phyloP scores from a whole-genome alignment of 2,113 vertebrate genomes.

The Syngnathus typhle region DNA sequence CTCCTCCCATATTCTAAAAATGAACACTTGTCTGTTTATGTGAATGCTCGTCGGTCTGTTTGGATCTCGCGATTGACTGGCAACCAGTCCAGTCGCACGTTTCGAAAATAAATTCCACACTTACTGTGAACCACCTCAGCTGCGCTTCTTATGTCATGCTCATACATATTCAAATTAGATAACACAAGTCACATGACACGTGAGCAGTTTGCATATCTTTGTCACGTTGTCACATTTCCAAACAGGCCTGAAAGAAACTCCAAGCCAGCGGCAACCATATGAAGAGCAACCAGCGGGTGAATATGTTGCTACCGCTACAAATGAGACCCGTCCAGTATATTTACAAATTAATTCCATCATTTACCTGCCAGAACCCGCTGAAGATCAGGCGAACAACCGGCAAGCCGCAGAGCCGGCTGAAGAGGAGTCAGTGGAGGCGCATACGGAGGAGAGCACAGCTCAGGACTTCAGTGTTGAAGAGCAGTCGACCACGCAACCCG shows the following conservation, averaged over 20 bases:
- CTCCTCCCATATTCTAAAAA: no score
- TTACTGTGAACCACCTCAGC: neutral
- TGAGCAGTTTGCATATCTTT: neutral
- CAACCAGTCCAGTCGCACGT: no score
- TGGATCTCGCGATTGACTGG: no score
- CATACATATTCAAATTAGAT: neutral
- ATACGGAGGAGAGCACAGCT: neutral
- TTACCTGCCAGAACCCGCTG: neutral
- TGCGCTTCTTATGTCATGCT: neutral
- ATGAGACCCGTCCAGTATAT: no score
- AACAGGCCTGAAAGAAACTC: conserved; percentile 57
- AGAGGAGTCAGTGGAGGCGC: conserved; percentile 5
- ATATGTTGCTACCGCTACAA: no score
- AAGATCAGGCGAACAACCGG: neutral
- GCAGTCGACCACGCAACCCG: neutral
- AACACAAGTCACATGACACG: neutral
- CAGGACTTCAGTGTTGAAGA: neutral
- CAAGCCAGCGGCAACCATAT: conserved; percentile 9
- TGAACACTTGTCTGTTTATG: no score
- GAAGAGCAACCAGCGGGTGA: conserved; percentile 38
- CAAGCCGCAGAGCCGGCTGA: neutral
- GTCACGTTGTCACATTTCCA: conserved; percentile 8
- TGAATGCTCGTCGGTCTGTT: no score
- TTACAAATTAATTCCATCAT: neutral
- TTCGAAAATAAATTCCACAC: no score